Evolutionary conservation across 2,113 vertebrate species (phyloP), one percentile per base, ranked within the genome.

Genomic region (Copsychus sechellarum): DNA sequence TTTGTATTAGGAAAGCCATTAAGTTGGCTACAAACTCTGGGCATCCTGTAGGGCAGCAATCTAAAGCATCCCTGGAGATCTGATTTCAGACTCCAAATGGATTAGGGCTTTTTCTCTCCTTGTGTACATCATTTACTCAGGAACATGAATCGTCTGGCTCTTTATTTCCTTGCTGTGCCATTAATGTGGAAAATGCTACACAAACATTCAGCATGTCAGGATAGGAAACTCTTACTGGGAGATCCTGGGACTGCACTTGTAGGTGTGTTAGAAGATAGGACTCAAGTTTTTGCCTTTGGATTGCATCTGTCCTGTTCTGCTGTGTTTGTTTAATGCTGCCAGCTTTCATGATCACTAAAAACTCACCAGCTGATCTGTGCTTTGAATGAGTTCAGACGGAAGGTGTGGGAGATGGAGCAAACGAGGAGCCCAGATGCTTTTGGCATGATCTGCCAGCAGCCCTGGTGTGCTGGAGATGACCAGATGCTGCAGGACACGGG

Each of bases 401-500:
- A 93, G 23, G 50, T 62, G 65, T 2, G 1, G 64, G 40, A 76
- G 84, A 58, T 36, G 85, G 79, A 72, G 76, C 60, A 42, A 58
- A 38, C 34, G 12, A 33, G 74, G 22, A 79, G 61, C 56, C 57
- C 88, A 92, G 85, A 54, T 64, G 61, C 38, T 7, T 64, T 88
- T 95, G 95, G 82, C 80, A 45, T 10, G 2, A 36, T 73, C 12
- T 71, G 67, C 19, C 86, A 61, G 24, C 81, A 4, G 42, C 31
- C 3, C 82, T 54, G 62, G 33, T 20, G 20, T 42, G 83, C 19
- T 79, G 90, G 4, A 67, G 90, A 19, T 90, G 92, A 54, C 67
- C 94, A 94, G 96, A 94, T 97, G 93, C 84, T 91, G 48, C 65
- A 51, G 94, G 70, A 42, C 85, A 60, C 14, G 0, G 85, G 92